Conservation (phyloP, 2,888 invertebrate genomes). For the Cephus nigrinus region DNA sequence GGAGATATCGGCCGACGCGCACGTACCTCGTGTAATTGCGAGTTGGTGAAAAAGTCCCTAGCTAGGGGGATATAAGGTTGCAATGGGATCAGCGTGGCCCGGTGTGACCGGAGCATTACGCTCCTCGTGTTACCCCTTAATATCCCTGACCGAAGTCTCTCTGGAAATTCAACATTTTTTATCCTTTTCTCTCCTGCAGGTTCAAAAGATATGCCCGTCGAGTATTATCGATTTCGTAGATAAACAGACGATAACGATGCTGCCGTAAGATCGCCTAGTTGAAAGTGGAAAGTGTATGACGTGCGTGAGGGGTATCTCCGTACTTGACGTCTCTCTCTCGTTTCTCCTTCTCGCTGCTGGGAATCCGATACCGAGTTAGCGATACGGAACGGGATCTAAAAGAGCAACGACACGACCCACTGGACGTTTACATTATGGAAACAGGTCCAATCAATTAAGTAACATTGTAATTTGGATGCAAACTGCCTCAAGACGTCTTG, state of each 20-base stretch:
- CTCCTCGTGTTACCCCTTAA: slow-evolving; percentile 38
- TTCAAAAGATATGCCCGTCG: no score
- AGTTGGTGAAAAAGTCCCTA: slow-evolving; percentile 19
- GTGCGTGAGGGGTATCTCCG: background rate
- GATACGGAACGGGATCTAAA: background rate
- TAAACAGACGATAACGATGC: background rate
- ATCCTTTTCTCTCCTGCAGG: no score
- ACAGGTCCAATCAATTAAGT: slow-evolving; percentile 14
- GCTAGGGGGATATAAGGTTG: slow-evolving; percentile 30
- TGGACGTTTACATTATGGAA: background rate
- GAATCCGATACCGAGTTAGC: background rate
- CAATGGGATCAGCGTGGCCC: slow-evolving; percentile 22
- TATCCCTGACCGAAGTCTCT: no score
- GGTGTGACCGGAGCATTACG: slow-evolving; percentile 26
- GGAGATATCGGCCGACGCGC: slow-evolving; percentile 23
- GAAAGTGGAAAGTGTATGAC: background rate
- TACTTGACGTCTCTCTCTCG: background rate
- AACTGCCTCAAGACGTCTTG: slow-evolving; percentile 7
- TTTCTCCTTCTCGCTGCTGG: background rate
- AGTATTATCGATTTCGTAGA: background rate
- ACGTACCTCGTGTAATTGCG: slow-evolving; percentile 20
- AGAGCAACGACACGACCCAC: background rate
- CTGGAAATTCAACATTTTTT: no score
- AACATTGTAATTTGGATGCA: slow-evolving; percentile 20
- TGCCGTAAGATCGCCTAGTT: background rate